Base-by-base conservation (phyloP, 2,888 invertebrate species). In the Seira musarum region DNA sequence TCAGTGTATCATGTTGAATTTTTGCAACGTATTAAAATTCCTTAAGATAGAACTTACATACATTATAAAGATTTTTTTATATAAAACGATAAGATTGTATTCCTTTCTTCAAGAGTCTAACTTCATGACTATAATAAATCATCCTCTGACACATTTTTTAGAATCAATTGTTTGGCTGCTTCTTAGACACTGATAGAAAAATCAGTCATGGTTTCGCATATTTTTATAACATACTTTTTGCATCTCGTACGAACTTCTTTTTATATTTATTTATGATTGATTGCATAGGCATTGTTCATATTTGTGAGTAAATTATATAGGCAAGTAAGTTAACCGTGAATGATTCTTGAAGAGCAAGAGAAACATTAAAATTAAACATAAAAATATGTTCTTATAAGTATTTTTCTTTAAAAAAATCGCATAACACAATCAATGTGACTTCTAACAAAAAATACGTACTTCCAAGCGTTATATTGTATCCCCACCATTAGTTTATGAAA, bases 141-240 rank as follows among this genome's bases (percentile, higher is more conserved):
- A 30, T 30, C 53, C 53, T n/a, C 17, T 17, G 53, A 53, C 53
- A 53, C 17, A 53, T 53, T 8, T 17, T 53, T 13, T 53, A 30
- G 30, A 30, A 30, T 30, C 30, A 30, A 71, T 35, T 69, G 22
- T 64, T 72, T 78, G 71, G 79, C 73, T 79, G 73, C 68, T 73
- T 60, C 46, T 30, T 30, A 61, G 70, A 71, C 71, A 78, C 67
- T 71, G 61, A 61, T 61, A 61, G 25, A 72, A 71, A 78, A 79
- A 72, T 79, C 79, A 79, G 79, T 79, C 79, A 60, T 73, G 46
- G 64, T 73, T 53, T 13, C 3, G 17, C n/a, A 53, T n/a, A 53
- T 53, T n/a, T 17, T n/a, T 53, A 13, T n/a, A 53, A 3, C 53
- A 53, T 17, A 53, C 53, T 53, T 13, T 53, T 17, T 53, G 40